Conservation (phyloP, 2,113 vertebrate species). For the Xenopus laevis region DNA sequence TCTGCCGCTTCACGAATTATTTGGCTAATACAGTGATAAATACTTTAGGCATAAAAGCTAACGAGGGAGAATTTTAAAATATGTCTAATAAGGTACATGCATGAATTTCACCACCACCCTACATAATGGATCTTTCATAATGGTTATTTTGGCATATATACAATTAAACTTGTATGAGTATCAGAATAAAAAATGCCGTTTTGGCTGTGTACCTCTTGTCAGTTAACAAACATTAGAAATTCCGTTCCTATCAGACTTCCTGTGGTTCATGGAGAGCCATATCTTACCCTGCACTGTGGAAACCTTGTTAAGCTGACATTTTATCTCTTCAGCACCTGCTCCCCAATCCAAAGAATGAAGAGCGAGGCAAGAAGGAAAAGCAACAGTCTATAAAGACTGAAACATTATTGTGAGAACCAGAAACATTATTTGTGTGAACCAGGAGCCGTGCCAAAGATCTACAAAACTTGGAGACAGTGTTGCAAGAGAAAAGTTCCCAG, state of each 20-base stretch:
- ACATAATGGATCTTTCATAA: no score
- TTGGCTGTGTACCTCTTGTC: not conserved
- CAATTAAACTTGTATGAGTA: not conserved
- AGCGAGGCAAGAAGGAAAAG: not conserved
- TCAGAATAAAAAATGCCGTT: not conserved
- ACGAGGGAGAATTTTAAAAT: no score
- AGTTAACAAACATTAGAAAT: not conserved
- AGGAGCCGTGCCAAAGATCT: not conserved
- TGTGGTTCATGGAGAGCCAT: not conserved
- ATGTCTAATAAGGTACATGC: no score
- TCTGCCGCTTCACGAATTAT: no score
- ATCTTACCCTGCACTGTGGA: not conserved
- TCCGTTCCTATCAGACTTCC: not conserved
- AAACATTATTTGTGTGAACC: slow-evolving; percentile 4
- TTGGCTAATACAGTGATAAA: no score
- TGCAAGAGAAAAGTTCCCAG: slow-evolving; percentile 10
- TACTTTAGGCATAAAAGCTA: no score
- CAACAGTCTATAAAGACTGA: not conserved
- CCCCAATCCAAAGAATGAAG: not conserved
- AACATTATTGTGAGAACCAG: not conserved
- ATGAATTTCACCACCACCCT: no score
- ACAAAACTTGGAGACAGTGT: not conserved
- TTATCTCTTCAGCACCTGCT: slow-evolving; percentile 1
- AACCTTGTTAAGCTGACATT: not conserved
- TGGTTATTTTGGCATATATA: no score